Conservation (phyloP, 2,113 vertebrate species). For the Trichechus manatus region DNA sequence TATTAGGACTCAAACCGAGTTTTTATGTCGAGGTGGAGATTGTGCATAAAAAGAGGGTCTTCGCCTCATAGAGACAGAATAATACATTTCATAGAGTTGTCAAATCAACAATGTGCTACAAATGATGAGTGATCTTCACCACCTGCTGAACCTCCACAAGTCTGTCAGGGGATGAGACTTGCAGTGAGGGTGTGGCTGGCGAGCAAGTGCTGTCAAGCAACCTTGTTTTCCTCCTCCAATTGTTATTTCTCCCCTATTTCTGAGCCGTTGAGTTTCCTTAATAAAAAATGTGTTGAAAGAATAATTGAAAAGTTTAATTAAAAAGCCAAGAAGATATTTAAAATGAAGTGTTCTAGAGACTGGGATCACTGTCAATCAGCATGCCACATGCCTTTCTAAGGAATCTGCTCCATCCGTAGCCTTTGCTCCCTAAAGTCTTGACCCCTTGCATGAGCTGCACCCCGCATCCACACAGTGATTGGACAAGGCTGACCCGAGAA, state of each 20-base stretch:
- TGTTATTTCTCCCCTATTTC: background rate
- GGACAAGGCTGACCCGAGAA: background rate
- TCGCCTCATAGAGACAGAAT: background rate
- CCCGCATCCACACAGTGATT: rapidly evolving
- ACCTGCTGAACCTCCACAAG: background rate
- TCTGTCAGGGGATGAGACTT: background rate
- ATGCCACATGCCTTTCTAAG: background rate
- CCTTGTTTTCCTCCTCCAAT: background rate
- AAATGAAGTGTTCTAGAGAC: background rate
- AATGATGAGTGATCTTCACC: background rate
- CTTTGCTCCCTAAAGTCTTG: background rate
- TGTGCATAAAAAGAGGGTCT: background rate
- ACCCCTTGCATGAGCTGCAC: background rate
- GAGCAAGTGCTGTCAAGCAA: background rate
- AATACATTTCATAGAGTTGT: background rate
- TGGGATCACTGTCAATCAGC: background rate
- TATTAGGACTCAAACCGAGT: background rate
- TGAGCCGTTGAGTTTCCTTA: background rate
- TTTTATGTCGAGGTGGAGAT: background rate
- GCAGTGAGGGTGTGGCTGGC: background rate
- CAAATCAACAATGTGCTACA: background rate
- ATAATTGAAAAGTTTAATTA: background rate
- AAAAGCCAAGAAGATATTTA: slow-evolving; percentile 15
- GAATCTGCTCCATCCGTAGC: background rate
- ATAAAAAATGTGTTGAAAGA: slow-evolving; percentile 27